Percentiles rank a stretch among this genome's conserved stretches.
Evolutionary conservation across 2,888 invertebrate species (phyloP).

Genomic region (Meghimatium bilineatum): DNA sequence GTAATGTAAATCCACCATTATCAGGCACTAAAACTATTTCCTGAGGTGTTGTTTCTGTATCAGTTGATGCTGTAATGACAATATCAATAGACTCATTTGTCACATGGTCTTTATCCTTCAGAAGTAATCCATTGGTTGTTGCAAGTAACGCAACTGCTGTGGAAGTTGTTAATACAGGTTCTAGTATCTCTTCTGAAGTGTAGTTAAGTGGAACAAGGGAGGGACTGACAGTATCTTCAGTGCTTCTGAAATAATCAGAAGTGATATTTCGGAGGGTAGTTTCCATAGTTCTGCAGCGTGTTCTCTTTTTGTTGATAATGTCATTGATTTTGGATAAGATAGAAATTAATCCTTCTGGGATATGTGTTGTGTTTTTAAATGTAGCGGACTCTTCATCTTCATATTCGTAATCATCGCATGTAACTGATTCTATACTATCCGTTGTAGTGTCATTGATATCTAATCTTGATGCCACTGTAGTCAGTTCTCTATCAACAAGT

Average conservation of each 20-base stretch:
- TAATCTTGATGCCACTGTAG: not conserved
- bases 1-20: not conserved
- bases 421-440: not conserved
- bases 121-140: conserved; percentile 20
- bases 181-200: not conserved
- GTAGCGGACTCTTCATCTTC: not conserved
- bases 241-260: not conserved
- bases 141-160: not conserved
- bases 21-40: not conserved
- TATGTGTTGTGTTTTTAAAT: not conserved
- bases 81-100: not conserved
- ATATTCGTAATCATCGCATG: not conserved
- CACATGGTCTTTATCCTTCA: not conserved
- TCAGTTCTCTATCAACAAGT: not conserved
- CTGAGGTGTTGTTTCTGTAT: not conserved
- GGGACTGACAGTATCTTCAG: not conserved
- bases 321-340: conserved; percentile 18
- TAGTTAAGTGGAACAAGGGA: not conserved
- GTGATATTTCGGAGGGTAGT: too few relatives aligned
- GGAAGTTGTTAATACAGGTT: not conserved
- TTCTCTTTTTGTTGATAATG: not conserved
- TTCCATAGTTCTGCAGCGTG: not conserved
- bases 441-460: not conserved
- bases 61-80: conserved; percentile 4
- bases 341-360: not conserved